Percentiles rank a stretch among this genome's conserved stretches.
phyloP scores from a whole-genome alignment of 2,888 invertebrate species.

The Aleiodes alternator region DNA sequence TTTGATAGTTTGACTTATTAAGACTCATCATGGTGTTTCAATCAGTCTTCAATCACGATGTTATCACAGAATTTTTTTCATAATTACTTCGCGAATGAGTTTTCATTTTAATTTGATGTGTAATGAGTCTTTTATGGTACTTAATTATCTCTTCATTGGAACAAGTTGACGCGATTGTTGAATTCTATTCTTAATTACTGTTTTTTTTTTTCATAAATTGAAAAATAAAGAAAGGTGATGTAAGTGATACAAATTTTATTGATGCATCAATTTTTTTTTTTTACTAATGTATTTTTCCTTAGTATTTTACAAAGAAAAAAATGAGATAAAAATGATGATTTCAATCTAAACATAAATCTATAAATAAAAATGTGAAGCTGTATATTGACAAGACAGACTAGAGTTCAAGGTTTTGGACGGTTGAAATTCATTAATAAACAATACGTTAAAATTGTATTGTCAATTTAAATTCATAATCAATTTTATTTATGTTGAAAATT shows the following conservation, averaged over 20 bases:
- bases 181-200: conserved; percentile 23
- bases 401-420: conserved; percentile 56
- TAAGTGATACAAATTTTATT: conserved; percentile 18
- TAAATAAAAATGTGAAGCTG: conserved; percentile 54
- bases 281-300: conserved; percentile 6
- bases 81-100: conserved; percentile 43
- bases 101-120: background rate
- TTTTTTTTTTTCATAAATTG: conserved; percentile 3
- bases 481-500: conserved; percentile 11
- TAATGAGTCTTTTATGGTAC: conserved; percentile 3
- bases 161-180: conserved; percentile 36
- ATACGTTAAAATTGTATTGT: conserved; percentile 16
- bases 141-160: conserved; percentile 24
- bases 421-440: conserved; percentile 53
- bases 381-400: conserved; percentile 58
- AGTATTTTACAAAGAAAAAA: conserved; percentile 27
- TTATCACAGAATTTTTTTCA: conserved; percentile 53
- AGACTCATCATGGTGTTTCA: conserved; percentile 45
- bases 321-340: conserved; percentile 52
- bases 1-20: background rate
- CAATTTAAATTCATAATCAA: conserved; percentile 23
- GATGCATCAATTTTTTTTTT: conserved; percentile 10
- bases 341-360: conserved; percentile 39
- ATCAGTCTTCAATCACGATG: conserved; percentile 52
- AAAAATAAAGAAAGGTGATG: conserved; percentile 10